Base-by-base conservation (phyloP, 2,888 invertebrate genomes). In the Andrena praecox region DNA sequence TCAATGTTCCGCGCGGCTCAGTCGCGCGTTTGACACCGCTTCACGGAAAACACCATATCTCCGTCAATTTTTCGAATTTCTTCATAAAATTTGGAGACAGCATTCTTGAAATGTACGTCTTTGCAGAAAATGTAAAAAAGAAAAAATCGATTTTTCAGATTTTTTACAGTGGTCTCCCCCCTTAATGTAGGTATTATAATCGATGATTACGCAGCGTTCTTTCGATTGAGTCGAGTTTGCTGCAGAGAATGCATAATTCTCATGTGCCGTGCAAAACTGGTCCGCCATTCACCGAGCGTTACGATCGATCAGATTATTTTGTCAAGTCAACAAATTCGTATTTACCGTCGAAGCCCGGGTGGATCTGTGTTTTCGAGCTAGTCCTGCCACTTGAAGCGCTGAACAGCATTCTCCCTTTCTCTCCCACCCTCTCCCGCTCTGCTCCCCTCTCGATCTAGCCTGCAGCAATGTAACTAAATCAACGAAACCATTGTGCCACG, bases 231-330 rank as follows among this genome's bases (percentile, higher is more conserved):
- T 20, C 33, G 35, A 12, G n/a, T 33, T 20, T 12, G 27, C 33
- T 42, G n/a, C 35, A 24, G 50, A 8, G 82, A 54, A 16, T 24
- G 29, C 60, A 60, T 78, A 78, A 82, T 63, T 82, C 73, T 56
- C 68, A 10, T 66, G 48, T 27, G 67, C 64, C 79, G 50, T 29
- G 31, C 35, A 33, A 24, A 80, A 56, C 42, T 16, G 59, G 60
- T 42, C 8, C 8, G 56, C 12, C 33, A 31, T 67, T 72, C 59
- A 66, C 20, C 54, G n/a, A n/a, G 27, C 54, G 62, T 62, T 27
- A 56, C 74, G 66, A 66, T 54, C 68, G 72, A 73, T 60, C 76
- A 63, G 67, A 64, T 78, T 84, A 85, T 85, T 84, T 80, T 76
- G 78, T 76, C 70, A 80, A 84, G 70, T 76, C 80, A 76, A 83